Evolutionary conservation across 2,113 vertebrate species (phyloP), one percentile per base, ranked within the genome.

Genomic region (Otolemur garnettii): DNA sequence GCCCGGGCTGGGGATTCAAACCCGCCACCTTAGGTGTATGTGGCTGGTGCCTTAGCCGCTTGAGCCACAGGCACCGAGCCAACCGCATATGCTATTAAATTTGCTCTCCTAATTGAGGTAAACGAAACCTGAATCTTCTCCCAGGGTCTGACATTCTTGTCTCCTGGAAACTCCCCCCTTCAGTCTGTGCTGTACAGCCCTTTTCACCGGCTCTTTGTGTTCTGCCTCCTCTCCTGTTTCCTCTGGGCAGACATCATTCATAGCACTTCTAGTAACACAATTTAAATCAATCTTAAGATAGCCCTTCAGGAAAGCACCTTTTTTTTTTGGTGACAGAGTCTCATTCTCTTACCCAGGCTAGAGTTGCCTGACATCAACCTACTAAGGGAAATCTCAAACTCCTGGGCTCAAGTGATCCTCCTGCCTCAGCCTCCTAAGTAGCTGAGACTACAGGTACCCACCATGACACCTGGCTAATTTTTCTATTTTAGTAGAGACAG

Each of bases 241-340:
- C 5, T 21, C 1, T 92, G 38, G 77, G 38, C 53, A 95, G 85
- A 89, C 28, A 26, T 57, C 72, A 69, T 55, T 69, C 12, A 8
- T 24, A 86, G 69, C 82, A 77, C 8, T 62, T 33, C 80, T 90
- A 71, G 66, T 2, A 3, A 84, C 26, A 93, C 33, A 89, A 90
- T 79, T 19, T 95, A 64, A 93, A 62, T 71, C 55, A 90, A 91
- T 91, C 50, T 91, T 83, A 83, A 81, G 33, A 78, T 38, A 94
- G 75, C 33, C n/a, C 14, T 35, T 78, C 26, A 60, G 50, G 22
- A 87, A 84, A 88, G 87, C 35, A 79, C 30, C 57, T 38, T 66
- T 42, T 59, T 59, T 64, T 28, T 66, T 66, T 30, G 13, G 28
- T 30, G 28, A 66, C 28, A 30, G 64, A 13, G 13, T 66, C 64